Evolutionary conservation across 2,888 invertebrate genomes (phyloP).

Genomic region (Papilio protenor): DNA sequence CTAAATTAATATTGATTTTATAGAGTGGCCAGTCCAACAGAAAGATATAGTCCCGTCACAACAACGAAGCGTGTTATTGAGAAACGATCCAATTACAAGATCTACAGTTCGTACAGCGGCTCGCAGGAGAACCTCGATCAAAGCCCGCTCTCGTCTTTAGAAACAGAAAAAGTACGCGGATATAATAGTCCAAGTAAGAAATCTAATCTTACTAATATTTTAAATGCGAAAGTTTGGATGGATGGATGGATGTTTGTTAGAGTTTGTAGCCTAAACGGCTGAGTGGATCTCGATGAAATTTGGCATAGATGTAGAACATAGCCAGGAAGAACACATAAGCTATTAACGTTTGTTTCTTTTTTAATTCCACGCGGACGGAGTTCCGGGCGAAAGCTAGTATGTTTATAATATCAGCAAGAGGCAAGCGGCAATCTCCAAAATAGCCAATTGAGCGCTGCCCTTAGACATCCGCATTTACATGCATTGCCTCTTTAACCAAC

Average conservation of each 20-base stretch:
- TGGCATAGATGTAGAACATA: too few species aligned
- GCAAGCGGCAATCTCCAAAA: too few species aligned
- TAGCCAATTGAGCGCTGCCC: too few species aligned
- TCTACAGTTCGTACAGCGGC: slow-evolving; percentile 76
- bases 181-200: slow-evolving; percentile 77
- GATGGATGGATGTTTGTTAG: too few species aligned
- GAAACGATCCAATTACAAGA: slow-evolving; percentile 78
- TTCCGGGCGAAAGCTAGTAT: not conserved
- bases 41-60: slow-evolving; percentile 76
- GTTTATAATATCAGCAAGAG: not conserved
- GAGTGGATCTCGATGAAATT: too few species aligned
- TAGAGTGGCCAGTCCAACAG: slow-evolving; percentile 76
- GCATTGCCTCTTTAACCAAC: too few species aligned
- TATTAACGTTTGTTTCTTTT: too few species aligned
- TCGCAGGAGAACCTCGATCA: slow-evolving; percentile 79
- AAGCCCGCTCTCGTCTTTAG: slow-evolving; percentile 72
- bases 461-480: too few species aligned
- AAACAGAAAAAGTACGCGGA: slow-evolving; percentile 69
- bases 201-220: slow-evolving; percentile 26
- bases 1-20: slow-evolving; percentile 34
- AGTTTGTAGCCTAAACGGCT: too few species aligned
- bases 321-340: too few species aligned
- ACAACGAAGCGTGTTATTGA: slow-evolving; percentile 77
- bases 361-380: too few species aligned
- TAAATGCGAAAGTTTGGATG: too few species aligned